Evolutionary conservation across 2,113 vertebrate species (phyloP).

Genomic region (Tetrao urogallus): DNA sequence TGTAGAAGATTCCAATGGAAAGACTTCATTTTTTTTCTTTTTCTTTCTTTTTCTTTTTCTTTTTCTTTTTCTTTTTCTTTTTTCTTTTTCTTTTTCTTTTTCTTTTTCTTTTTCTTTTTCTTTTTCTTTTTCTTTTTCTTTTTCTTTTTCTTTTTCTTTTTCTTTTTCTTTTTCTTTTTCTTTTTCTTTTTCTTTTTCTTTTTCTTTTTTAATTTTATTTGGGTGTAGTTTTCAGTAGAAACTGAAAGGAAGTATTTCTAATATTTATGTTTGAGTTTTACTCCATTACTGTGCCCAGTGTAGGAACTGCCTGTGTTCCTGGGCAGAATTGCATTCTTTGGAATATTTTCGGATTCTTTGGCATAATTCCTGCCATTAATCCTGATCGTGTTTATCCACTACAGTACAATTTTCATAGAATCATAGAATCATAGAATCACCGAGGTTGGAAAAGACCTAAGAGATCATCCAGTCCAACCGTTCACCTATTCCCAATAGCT

Average conservation of each 20-base stretch:
- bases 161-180: background rate
- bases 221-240: background rate
- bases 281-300: background rate
- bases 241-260: background rate
- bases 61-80: background rate
- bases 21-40: background rate
- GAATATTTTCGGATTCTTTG: background rate
- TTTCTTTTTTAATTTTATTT: too few species aligned
- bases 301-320: background rate
- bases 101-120: background rate
- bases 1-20: background rate
- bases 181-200: background rate
- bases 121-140: rapidly evolving
- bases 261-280: background rate
- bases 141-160: background rate
- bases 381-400: background rate
- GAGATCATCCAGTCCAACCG: too few species aligned
- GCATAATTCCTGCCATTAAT: background rate
- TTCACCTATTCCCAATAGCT: too few species aligned
- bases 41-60: background rate
- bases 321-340: background rate
- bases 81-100: background rate
- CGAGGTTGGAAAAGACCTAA: too few species aligned
- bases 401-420: background rate
- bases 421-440: too few species aligned